Conservation (phyloP, 2,797 vertebrate genomes). For the Menidia menidia region DNA sequence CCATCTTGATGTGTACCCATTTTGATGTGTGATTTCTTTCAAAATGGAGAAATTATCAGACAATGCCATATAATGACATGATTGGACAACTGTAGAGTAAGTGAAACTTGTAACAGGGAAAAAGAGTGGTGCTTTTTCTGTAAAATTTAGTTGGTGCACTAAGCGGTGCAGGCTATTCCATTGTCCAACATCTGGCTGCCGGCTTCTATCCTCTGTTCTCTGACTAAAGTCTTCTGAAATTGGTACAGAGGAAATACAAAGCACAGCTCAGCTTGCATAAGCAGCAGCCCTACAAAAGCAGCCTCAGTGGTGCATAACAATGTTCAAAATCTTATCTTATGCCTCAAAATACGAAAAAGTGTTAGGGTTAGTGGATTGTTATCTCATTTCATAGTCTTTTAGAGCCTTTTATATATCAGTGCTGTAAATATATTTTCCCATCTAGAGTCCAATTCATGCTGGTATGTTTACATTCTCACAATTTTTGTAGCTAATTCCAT, state of each 20-base stretch:
- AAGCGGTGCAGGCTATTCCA: slow-evolving; percentile 31
- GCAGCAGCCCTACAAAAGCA: slow-evolving; percentile 27
- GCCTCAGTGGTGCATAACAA: slow-evolving; percentile 9
- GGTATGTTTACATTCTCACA: slow-evolving; percentile 1
- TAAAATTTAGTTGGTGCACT: slow-evolving; percentile 4
- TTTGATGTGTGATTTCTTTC: neutral
- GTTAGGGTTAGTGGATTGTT: neutral
- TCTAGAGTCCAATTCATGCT: slow-evolving; percentile 3
- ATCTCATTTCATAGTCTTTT: slow-evolving; percentile 4
- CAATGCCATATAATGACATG: neutral
- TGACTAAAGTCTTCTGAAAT: slow-evolving; percentile 42
- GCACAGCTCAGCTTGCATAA: slow-evolving; percentile 24
- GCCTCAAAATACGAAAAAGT: slow-evolving; percentile 3
- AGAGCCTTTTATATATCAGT: neutral
- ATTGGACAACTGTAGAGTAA: neutral
- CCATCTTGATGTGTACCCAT: too few species aligned
- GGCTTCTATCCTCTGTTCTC: slow-evolving; percentile 44
- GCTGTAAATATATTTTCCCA: neutral
- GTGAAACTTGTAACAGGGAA: slow-evolving; percentile 1
- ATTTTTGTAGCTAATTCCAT: slow-evolving; percentile 7
- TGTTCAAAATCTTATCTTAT: slow-evolving; percentile 18
- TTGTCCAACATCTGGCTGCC: slow-evolving; percentile 26
- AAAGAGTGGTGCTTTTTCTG: neutral
- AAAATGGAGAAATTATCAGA: slow-evolving; percentile 3
- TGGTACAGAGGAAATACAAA: slow-evolving; percentile 27